phyloP scores from a whole-genome alignment of 2,113 vertebrate species.

The Elaphurus davidianus region DNA sequence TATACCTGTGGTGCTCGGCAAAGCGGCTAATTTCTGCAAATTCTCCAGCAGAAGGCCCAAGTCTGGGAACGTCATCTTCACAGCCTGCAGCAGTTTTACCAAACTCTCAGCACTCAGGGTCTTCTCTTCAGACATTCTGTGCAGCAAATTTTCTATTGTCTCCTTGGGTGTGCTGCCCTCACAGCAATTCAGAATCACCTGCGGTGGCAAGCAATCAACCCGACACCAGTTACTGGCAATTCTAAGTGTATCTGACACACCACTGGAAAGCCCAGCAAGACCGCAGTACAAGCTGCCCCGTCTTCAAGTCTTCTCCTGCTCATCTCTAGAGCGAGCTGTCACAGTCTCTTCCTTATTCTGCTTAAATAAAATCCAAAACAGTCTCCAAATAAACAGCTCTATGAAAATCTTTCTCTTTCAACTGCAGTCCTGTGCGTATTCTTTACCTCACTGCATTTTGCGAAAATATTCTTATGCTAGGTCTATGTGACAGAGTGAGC shows the following conservation, averaged over 20 bases:
- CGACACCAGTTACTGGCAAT: slow-evolving; percentile 21
- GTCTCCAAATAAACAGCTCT: neutral
- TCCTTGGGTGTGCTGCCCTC: slow-evolving; percentile 75
- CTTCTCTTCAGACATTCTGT: slow-evolving; percentile 80
- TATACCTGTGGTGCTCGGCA: slow-evolving; percentile 71
- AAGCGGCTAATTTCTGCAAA: slow-evolving; percentile 54
- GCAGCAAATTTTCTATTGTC: slow-evolving; percentile 78
- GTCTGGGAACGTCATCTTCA: slow-evolving; percentile 74
- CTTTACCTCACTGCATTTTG: neutral
- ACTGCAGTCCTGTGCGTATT: neutral
- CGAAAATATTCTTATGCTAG: neutral
- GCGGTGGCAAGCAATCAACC: slow-evolving; percentile 47
- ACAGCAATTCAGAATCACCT: slow-evolving; percentile 88
- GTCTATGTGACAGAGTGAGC: neutral
- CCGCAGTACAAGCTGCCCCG: neutral
- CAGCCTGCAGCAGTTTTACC: slow-evolving; percentile 79
- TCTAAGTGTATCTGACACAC: neutral
- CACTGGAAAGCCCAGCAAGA: neutral
- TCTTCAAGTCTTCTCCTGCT: neutral
- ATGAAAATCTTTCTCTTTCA: neutral
- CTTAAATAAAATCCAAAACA: neutral
- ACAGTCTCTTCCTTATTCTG: neutral
- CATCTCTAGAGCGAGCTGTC: neutral
- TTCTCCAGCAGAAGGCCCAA: slow-evolving; percentile 79
- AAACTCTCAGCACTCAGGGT: slow-evolving; percentile 80